A percentile compares a stretch with the other conserved stretches of the same genome.
Conservation (phyloP, 2,113 vertebrate species). For the Nansenia antarctica region DNA sequence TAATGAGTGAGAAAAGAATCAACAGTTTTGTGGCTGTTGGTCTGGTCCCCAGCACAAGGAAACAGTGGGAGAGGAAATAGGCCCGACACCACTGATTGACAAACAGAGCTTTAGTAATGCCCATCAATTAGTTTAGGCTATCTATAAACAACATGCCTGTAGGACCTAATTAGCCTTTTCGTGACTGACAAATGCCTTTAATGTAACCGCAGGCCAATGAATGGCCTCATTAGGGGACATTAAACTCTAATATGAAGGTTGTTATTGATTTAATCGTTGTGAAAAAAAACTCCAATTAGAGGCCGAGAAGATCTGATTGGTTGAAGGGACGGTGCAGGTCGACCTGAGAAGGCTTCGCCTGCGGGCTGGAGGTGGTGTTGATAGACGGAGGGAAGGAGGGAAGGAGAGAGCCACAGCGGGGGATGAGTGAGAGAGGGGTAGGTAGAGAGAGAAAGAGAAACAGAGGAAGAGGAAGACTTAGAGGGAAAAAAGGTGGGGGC, state of each 20-base stretch:
- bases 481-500: conserved; percentile 15
- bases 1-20: no score
- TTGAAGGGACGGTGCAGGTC: not conserved
- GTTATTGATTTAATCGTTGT: conserved; percentile 72
- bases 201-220: conserved; percentile 48
- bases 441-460: not conserved
- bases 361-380: conserved; percentile 37
- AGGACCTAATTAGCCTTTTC: conserved; percentile 60
- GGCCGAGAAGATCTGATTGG: conserved; percentile 42
- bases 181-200: conserved; percentile 41
- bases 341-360: conserved; percentile 57
- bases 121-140: conserved; percentile 65
- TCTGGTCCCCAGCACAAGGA: no score
- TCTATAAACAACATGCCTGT: conserved; percentile 64
- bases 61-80: conserved; percentile 48
- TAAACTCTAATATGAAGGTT: conserved; percentile 73
- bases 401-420: conserved; percentile 20
- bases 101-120: conserved; percentile 44
- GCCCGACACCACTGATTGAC: conserved; percentile 47
- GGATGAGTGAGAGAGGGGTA: conserved; percentile 1
- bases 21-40: no score
- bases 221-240: conserved; percentile 71
- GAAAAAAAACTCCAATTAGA: conserved; percentile 56
- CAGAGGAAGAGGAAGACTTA: conserved; percentile 12
- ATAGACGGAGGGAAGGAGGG: conserved; percentile 19